These are phyloP conservation scores for Xestia ashworthii DNA, from an alignment of 2,888 invertebrate genomes.

Conservation along the genomic window DNA sequence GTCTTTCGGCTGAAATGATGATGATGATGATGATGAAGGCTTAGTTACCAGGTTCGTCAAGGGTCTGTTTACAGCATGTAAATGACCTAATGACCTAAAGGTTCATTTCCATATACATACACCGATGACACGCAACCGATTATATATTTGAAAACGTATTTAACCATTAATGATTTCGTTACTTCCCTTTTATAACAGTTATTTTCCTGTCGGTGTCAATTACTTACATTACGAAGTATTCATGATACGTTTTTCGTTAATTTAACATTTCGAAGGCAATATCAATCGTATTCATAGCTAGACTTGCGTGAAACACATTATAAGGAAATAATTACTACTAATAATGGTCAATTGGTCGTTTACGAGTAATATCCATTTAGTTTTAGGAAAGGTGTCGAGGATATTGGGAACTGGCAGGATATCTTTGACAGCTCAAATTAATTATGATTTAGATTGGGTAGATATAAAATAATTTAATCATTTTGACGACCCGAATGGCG, in stretches of 20 bases:
- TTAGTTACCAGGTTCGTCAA: neutral
- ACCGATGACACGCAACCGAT: slow-evolving; percentile 32
- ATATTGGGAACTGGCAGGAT: slow-evolving; percentile 30
- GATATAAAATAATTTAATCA: neutral
- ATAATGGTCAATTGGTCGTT: slow-evolving; percentile 28
- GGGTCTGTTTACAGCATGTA: neutral
- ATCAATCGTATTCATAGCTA: slow-evolving; percentile 24
- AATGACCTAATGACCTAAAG: neutral
- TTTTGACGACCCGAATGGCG: too few species aligned
- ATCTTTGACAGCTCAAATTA: slow-evolving; percentile 23
- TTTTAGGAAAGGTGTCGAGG: slow-evolving; percentile 25
- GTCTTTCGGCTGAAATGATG: too few species aligned
- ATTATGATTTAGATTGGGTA: slow-evolving; percentile 1
- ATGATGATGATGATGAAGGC: too few species aligned
- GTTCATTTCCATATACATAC: neutral
- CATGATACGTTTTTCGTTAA: slow-evolving; percentile 31
- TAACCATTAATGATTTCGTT: slow-evolving; percentile 41
- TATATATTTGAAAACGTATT: slow-evolving; percentile 34
- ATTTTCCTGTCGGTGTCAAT: slow-evolving; percentile 48
- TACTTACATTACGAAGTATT: slow-evolving; percentile 46
- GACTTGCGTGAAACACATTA: slow-evolving; percentile 21
- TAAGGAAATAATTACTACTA: slow-evolving; percentile 38
- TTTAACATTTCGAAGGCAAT: slow-evolving; percentile 37
- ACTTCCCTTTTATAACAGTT: slow-evolving; percentile 44
- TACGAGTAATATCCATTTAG: slow-evolving; percentile 5